Conservation (phyloP, 2,888 invertebrate species). For the Eurytoma adleriae region DNA sequence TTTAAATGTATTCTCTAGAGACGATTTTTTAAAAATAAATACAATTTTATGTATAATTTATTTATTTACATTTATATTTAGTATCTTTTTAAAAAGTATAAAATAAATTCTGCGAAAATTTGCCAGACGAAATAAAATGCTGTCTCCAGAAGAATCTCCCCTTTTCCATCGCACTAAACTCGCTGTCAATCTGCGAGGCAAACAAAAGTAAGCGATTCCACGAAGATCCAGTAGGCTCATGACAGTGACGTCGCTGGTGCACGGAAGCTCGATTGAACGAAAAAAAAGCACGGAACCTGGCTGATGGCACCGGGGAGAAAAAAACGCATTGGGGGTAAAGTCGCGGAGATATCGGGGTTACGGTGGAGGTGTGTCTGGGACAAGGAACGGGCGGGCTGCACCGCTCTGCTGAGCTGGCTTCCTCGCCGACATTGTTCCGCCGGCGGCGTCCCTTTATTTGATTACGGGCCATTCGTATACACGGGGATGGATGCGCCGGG, state of each 20-base stretch:
- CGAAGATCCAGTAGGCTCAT: too few relatives aligned
- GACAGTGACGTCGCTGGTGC: neutral
- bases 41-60: too few relatives aligned
- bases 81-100: too few relatives aligned
- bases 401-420: slow-evolving; percentile 73
- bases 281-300: neutral
- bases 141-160: too few relatives aligned
- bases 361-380: slow-evolving; percentile 75
- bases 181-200: too few relatives aligned
- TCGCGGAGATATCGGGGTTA: slow-evolving; percentile 63
- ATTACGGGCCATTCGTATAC: slow-evolving; percentile 75
- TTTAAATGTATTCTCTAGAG: too few relatives aligned
- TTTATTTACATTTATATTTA: too few relatives aligned
- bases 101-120: too few relatives aligned
- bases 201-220: too few relatives aligned
- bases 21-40: too few relatives aligned
- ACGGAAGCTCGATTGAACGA: neutral
- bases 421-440: slow-evolving; percentile 17
- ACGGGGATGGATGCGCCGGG: slow-evolving; percentile 59
- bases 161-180: too few relatives aligned
- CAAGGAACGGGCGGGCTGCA: slow-evolving; percentile 76
- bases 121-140: too few relatives aligned
- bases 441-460: slow-evolving; percentile 72
- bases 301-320: neutral
- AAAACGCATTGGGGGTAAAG: neutral